Conservation (phyloP, 2,888 invertebrate species). For the Nematopogon swammerdamellus region DNA sequence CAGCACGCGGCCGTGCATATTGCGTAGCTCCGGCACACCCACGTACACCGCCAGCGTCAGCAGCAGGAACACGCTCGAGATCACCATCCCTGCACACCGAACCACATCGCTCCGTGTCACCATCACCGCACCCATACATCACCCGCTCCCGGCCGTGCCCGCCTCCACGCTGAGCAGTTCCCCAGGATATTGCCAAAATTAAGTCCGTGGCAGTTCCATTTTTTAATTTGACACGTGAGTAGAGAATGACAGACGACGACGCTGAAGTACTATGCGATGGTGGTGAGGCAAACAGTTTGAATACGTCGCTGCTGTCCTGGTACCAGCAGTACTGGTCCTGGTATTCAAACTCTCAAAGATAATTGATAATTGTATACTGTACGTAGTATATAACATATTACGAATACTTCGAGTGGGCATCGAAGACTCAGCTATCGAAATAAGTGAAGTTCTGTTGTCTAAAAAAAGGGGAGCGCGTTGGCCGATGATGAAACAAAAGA, state of each 20-base stretch:
- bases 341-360: too few species aligned
- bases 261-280: too few species aligned
- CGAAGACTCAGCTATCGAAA: neutral
- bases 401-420: neutral
- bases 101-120: neutral
- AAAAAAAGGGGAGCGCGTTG: neutral
- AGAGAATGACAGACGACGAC: too few species aligned
- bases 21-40: slow-evolving; percentile 66
- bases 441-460: neutral
- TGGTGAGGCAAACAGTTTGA: too few species aligned
- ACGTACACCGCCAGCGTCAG: slow-evolving; percentile 69
- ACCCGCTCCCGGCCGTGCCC: too few species aligned
- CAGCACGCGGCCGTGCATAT: slow-evolving; percentile 69
- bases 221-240: too few species aligned
- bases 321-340: too few species aligned
- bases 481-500: too few species aligned
- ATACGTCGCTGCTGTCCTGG: too few species aligned
- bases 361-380: too few species aligned
- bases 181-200: neutral
- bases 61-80: slow-evolving; percentile 71
- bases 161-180: neutral
- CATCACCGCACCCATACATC: too few species aligned
- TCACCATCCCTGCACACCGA: slow-evolving; percentile 66
- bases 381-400: neutral
- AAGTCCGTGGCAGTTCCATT: too few species aligned